phyloP scores from a whole-genome alignment of 2,888 invertebrate genomes.

The Stenurella melanura region DNA sequence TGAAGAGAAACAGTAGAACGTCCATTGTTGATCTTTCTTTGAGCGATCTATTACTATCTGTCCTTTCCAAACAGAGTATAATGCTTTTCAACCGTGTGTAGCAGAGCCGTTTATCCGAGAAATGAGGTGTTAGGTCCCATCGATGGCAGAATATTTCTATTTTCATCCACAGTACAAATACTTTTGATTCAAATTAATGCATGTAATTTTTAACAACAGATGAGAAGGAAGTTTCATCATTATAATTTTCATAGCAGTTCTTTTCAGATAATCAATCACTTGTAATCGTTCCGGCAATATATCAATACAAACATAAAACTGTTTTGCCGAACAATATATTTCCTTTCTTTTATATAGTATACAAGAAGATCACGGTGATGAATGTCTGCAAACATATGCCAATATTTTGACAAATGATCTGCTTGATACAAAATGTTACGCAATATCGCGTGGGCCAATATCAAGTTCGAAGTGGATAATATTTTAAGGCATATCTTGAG shows the following conservation, averaged over 20 bases:
- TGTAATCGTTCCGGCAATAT: constrained; percentile 38
- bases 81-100: too few species aligned
- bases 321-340: constrained; percentile 42
- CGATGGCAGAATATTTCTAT: too few species aligned
- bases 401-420: constrained; percentile 49
- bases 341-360: constrained; percentile 31
- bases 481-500: constrained; percentile 4
- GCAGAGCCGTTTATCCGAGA: too few species aligned
- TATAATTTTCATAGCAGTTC: background rate
- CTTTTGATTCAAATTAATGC: background rate
- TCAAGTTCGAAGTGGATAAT: constrained; percentile 15
- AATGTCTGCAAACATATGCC: constrained; percentile 47
- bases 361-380: constrained; percentile 41
- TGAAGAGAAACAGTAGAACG: too few species aligned
- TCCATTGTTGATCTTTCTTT: too few species aligned
- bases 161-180: background rate
- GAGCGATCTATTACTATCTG: too few species aligned
- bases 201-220: background rate
- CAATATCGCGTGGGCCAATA: constrained; percentile 4
- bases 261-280: constrained; percentile 42
- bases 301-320: constrained; percentile 37
- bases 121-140: too few species aligned
- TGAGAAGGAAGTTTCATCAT: background rate
- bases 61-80: too few species aligned
- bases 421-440: constrained; percentile 24